Percentiles rank a stretch among this genome's conserved stretches.
phyloP scores from a whole-genome alignment of 2,888 invertebrate genomes.

The Idaea aversata region DNA sequence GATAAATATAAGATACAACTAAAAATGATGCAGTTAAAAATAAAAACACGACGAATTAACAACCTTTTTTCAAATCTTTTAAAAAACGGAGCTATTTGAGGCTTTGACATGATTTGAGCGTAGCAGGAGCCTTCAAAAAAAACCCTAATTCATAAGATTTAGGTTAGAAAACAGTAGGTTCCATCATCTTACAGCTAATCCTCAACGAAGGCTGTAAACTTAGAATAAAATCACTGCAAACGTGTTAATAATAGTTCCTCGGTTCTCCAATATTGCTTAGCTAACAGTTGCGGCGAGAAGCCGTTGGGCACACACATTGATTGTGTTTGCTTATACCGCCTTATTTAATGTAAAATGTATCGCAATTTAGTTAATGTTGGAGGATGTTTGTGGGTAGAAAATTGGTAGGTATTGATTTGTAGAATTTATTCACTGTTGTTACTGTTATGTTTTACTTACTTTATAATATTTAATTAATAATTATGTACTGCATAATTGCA shows the following conservation, averaged over 20 bases:
- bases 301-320: constrained; percentile 27
- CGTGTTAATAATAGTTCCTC: constrained; percentile 17
- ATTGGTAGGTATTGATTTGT: neutral
- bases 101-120: too few relatives aligned
- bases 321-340: constrained; percentile 24
- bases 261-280: constrained; percentile 25
- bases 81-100: too few relatives aligned
- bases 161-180: neutral
- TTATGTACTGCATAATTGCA: too few relatives aligned
- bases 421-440: neutral
- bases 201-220: constrained; percentile 9
- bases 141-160: too few relatives aligned
- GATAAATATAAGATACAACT: too few relatives aligned
- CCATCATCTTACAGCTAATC: constrained; percentile 9
- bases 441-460: too few relatives aligned
- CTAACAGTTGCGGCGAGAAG: constrained; percentile 17
- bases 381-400: neutral
- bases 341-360: constrained; percentile 23
- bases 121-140: too few relatives aligned
- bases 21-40: too few relatives aligned
- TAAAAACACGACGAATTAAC: too few relatives aligned
- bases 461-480: too few relatives aligned
- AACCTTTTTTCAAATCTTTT: too few relatives aligned
- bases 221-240: constrained; percentile 8
- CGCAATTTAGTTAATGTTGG: constrained; percentile 3